phyloP scores from a whole-genome alignment of 2,888 invertebrate genomes.

The Nemotelus nigrinus region DNA sequence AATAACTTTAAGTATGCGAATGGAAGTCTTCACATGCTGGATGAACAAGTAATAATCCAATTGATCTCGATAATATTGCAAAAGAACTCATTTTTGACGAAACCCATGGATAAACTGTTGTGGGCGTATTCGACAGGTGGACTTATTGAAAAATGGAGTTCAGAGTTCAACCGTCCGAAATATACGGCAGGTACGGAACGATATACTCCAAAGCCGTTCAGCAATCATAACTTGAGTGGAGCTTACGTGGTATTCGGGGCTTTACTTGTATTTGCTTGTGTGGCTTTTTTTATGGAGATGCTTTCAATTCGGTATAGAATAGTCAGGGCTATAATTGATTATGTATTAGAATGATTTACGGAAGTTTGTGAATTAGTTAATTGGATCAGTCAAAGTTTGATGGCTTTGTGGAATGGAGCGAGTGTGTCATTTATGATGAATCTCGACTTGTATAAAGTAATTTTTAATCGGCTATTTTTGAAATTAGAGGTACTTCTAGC shows the following conservation, averaged over 20 bases:
- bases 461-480: too few species aligned
- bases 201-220: background rate
- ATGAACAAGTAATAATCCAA: conserved; percentile 26
- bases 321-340: background rate
- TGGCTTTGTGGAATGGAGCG: too few species aligned
- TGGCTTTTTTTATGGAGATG: conserved; percentile 29
- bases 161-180: conserved; percentile 1
- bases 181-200: background rate
- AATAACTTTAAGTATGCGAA: background rate
- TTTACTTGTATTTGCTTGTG: conserved; percentile 9
- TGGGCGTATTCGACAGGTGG: conserved; percentile 52
- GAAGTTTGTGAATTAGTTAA: too few species aligned
- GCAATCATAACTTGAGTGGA: conserved; percentile 14
- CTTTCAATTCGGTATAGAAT: background rate
- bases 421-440: too few species aligned
- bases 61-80: conserved; percentile 52
- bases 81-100: conserved; percentile 54
- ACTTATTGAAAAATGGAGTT: conserved; percentile 53
- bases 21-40: conserved; percentile 16
- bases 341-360: background rate
- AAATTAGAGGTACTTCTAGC: too few species aligned
- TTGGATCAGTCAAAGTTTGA: too few species aligned
- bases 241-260: conserved; percentile 34
- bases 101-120: conserved; percentile 52
- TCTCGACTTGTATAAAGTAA: too few species aligned